phyloP scores from a whole-genome alignment of 2,113 vertebrate genomes.

The Poeciliopsis prolifica region DNA sequence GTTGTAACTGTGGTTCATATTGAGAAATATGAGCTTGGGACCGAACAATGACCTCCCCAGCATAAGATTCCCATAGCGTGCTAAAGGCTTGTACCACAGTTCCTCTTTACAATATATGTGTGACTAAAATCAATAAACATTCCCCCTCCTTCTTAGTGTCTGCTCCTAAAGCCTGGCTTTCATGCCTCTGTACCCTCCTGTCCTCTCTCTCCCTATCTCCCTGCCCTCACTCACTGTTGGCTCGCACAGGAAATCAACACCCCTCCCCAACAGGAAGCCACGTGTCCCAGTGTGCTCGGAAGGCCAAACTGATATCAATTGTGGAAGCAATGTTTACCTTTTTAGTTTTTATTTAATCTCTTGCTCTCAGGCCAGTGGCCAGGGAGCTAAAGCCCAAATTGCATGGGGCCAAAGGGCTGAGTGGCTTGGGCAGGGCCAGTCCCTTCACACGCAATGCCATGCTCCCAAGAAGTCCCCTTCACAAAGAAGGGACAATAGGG shows the following conservation, averaged over 20 bases:
- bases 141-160: conserved; percentile 64
- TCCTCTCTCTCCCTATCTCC: conserved; percentile 45
- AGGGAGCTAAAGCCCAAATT: conserved; percentile 67
- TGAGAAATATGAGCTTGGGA: conserved; percentile 30
- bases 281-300: conserved; percentile 71
- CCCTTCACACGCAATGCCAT: conserved; percentile 79
- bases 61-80: conserved; percentile 81
- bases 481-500: conserved; percentile 46
- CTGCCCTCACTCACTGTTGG: conserved; percentile 50
- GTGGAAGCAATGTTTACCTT: conserved; percentile 82
- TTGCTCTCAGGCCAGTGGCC: conserved; percentile 64
- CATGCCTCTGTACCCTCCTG: conserved; percentile 65
- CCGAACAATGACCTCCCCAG: conserved; percentile 36
- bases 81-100: conserved; percentile 79
- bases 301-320: conserved; percentile 76
- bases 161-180: conserved; percentile 71
- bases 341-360: conserved; percentile 74
- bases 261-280: conserved; percentile 66
- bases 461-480: conserved; percentile 53
- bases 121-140: conserved; percentile 89
- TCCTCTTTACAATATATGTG: conserved; percentile 79
- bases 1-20: conserved; percentile 10
- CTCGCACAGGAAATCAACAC: conserved; percentile 77
- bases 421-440: conserved; percentile 68
- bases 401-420: conserved; percentile 64